A percentile compares a stretch with the other conserved stretches of the same genome.
Conservation (phyloP, 1,140 invertebrate genomes). For the Prorops nasuta region DNA sequence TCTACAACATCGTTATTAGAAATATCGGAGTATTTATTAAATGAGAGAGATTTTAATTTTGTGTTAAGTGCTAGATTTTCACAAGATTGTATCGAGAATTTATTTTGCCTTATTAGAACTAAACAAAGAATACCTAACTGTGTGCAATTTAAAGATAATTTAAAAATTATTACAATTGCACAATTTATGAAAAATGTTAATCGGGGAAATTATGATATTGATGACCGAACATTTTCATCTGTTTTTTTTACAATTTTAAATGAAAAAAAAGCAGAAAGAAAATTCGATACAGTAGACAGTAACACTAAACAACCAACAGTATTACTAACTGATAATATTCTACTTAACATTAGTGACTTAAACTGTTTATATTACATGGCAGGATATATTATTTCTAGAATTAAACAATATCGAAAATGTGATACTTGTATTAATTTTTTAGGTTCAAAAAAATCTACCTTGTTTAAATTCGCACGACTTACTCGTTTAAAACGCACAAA, state of each 20-base stretch:
- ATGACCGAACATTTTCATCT: neutral
- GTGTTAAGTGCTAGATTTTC: constrained; percentile 17
- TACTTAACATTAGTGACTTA: neutral
- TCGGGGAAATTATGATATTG: neutral
- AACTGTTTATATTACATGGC: neutral
- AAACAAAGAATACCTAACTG: constrained; percentile 19
- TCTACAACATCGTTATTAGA: neutral
- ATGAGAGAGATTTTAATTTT: constrained; percentile 3
- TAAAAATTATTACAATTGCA: constrained; percentile 19
- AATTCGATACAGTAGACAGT: neutral
- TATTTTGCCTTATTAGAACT: constrained; percentile 18
- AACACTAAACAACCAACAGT: neutral
- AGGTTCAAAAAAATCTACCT: too few species aligned
- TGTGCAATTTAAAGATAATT: constrained; percentile 22
- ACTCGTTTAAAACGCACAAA: too few species aligned
- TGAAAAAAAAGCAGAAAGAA: neutral
- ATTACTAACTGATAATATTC: neutral
- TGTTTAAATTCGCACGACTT: too few species aligned
- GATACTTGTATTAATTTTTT: too few species aligned
- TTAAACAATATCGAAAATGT: too few species aligned
- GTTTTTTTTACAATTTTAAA: neutral
- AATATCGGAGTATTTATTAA: constrained; percentile 1
- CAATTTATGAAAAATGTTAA: constrained; percentile 5
- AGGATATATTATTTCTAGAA: too few species aligned
- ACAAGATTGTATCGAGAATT: constrained; percentile 23